Evolutionary conservation across 1,140 invertebrate species (phyloP), one percentile per base, ranked within the genome.

Genomic region (Physella acuta): DNA sequence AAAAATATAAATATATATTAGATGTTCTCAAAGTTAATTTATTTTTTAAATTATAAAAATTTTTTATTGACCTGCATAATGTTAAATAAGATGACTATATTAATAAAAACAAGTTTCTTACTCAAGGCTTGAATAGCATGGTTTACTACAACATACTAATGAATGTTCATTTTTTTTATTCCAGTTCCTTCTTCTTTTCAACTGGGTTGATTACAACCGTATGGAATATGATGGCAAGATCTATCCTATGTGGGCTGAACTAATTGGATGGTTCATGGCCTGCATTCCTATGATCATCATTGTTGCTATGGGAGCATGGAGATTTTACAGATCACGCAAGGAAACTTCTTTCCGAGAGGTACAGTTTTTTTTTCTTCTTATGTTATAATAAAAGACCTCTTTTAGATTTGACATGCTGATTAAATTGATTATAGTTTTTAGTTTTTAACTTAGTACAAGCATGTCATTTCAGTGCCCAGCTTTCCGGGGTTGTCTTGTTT

Each of bases 131-230:
- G n/a, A n/a, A n/a, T n/a, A n/a, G n/a, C n/a, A n/a, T n/a, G n/a
- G n/a, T n/a, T n/a, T n/a, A n/a, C n/a, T n/a, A n/a, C n/a, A n/a
- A n/a, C n/a, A n/a, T n/a, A n/a, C n/a, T n/a, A n/a, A n/a, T n/a
- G n/a, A n/a, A 24, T 60, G 26, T 30, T 44, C 5, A 30, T 24
- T 20, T 20, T 8, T 67, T n/a, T 16, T 62, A 53, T 53, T 44
- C 24, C 82, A 92, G 91, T 91, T 92, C 73, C 91, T 94, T 44
- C 83, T 94, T 26, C 89, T 92, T 64, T 93, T 93, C 84, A 93
- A 92, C 76, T 92, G 91, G 91, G 88, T 93, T 31, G 90, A 93
- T 74, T 93, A 93, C 78, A 90, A 73, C 37, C 76, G 78, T 2
- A 67, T 83, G 72, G 44, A 75, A 31, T 79, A 77, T 63, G 79